Percentiles rank a stretch among this genome's conserved stretches.
Conservation (phyloP, 1,140 invertebrate species). For the Cydia amplana region DNA sequence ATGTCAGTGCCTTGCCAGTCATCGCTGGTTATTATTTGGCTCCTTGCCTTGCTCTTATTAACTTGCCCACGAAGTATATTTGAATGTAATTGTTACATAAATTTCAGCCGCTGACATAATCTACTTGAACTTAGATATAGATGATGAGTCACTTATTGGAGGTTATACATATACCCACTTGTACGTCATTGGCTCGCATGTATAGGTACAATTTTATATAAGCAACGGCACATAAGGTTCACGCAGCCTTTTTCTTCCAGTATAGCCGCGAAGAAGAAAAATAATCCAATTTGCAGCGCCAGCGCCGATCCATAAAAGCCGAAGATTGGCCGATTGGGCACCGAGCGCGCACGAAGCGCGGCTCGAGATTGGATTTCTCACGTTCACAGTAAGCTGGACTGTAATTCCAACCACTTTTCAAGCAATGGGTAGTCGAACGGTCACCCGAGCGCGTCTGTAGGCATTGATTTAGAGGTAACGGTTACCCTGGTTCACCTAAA, state of each 20-base stretch:
- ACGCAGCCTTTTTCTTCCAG: not conserved
- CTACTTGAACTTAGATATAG: not conserved
- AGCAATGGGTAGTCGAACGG: not conserved
- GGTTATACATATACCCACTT: not conserved
- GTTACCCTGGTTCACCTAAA: not conserved
- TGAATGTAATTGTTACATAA: slow-evolving; percentile 32
- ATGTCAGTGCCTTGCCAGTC: slow-evolving; percentile 57
- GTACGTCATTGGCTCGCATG: not conserved
- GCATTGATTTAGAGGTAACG: not conserved
- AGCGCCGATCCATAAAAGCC: slow-evolving; percentile 32
- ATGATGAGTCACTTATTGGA: not conserved
- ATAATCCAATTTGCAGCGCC: slow-evolving; percentile 18
- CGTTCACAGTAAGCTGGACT: slow-evolving; percentile 46
- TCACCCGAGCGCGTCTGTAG: not conserved
- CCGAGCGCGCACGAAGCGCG: slow-evolving; percentile 48
- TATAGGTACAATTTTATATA: not conserved
- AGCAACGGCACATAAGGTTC: not conserved
- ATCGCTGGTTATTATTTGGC: slow-evolving; percentile 62
- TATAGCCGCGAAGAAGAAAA: slow-evolving; percentile 5
- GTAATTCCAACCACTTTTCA: not conserved
- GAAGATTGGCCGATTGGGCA: slow-evolving; percentile 57
- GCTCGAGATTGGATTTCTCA: slow-evolving; percentile 65
- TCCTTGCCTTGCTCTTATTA: slow-evolving; percentile 63
- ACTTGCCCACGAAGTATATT: slow-evolving; percentile 49
- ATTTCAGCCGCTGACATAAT: not conserved